Evolutionary conservation across 2,797 vertebrate species (phyloP), one percentile per base, ranked within the genome.

Genomic region (Karalla daura): DNA sequence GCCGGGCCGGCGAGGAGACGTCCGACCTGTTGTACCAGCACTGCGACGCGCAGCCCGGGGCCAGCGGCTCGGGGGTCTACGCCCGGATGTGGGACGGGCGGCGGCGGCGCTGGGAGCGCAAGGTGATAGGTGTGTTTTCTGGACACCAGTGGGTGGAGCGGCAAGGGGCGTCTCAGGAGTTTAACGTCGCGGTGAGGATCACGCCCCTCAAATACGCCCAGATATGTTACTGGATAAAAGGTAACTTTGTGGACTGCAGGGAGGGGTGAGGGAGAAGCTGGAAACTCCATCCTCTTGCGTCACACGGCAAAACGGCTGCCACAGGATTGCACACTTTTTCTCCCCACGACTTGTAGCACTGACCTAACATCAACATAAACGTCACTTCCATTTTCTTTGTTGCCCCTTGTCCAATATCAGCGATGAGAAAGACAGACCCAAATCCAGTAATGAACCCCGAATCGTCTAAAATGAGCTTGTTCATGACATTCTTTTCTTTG

Each of bases 171-270:
- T 93, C 96, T 0, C 95, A 96, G 83, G 98, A 99, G 83, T 99
- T 96, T 85, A 99, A 99, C 0, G 98, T 99, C 9, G 98, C 98
- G 0, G 98, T 99, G 73, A 95, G 97, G 60, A 95, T 99, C 88
- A 99, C 98, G 0, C 97, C 98, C 14, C 95, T 99, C 13, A 99
- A 99, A 88, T 99, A 98, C 0, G 98, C 98, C 67, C 98, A 99
- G 93, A 99, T 99, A 85, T 99, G 98, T 91, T 99, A 96, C 73
- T 99, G 98, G 98, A 98, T 99, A 86, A 99, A 97, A 91, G 98
- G 97, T 67, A 98, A 99, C 90, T 99, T 98, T 80, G 86, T 96
- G 85, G 95, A 98, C 80, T 99, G 98, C 74, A 88, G 97, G 83
- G 96, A 98, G 41, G 97, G 97, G 2, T 99, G 86, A 96, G 41